A percentile compares a stretch with the other conserved stretches of the same genome.
These are phyloP conservation scores for Colaptes auratus DNA, from an alignment of 2,113 vertebrate species.

Conservation along the genomic window DNA sequence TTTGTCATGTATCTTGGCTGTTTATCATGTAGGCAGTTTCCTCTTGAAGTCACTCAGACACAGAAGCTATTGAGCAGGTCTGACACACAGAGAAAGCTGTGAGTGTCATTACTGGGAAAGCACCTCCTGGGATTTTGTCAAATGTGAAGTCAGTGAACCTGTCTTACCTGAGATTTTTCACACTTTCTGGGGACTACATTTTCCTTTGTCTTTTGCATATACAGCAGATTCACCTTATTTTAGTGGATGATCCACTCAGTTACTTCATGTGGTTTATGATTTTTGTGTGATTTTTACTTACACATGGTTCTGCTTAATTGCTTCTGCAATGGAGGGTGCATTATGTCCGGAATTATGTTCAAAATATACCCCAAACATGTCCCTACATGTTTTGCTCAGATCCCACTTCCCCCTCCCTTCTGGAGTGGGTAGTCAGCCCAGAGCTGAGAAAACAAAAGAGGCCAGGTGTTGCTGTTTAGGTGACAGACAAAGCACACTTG, in stretches of 20 bases:
- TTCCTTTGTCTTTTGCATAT: not conserved
- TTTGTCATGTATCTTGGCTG: not conserved
- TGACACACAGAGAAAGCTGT: not conserved
- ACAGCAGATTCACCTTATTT: not conserved
- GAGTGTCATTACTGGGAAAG: not conserved
- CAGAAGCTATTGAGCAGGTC: not conserved
- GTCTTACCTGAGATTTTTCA: not conserved
- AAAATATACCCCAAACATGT: too few relatives aligned
- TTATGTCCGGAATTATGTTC: too few relatives aligned
- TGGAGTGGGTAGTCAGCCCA: too few relatives aligned
- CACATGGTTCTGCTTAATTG: not conserved
- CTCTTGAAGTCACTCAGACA: not conserved
- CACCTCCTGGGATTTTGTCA: not conserved
- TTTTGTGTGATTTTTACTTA: not conserved
- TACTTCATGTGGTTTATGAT: accelerated
- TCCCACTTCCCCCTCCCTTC: too few relatives aligned
- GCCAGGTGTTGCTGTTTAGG: too few relatives aligned
- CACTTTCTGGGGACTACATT: not conserved
- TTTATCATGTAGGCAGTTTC: not conserved
- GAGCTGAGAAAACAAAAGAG: too few relatives aligned
- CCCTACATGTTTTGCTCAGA: too few relatives aligned
- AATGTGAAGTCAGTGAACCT: accelerated
- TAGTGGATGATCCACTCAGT: not conserved
- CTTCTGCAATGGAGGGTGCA: too few relatives aligned
- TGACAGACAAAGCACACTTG: too few relatives aligned